Conservation (phyloP, 2,113 vertebrate genomes). For the Phalacrocorax brasilianus region DNA sequence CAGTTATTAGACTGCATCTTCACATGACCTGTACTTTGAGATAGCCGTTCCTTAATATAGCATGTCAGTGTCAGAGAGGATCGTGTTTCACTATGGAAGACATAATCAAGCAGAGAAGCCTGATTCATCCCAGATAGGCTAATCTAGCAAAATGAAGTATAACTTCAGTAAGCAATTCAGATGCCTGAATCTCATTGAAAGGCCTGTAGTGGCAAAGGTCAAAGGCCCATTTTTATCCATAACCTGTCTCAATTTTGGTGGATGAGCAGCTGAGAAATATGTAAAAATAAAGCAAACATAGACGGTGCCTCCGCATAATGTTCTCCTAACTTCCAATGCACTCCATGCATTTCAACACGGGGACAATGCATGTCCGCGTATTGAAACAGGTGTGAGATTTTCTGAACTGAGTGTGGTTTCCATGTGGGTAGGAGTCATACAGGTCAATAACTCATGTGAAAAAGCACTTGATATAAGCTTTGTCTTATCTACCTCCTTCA, state of each 20-base stretch:
- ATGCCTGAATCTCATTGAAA: not conserved
- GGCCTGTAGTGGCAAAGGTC: not conserved
- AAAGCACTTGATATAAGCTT: not conserved
- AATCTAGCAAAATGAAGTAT: not conserved
- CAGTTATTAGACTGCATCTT: not conserved
- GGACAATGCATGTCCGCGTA: not conserved
- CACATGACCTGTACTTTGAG: not conserved
- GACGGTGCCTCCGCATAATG: not conserved
- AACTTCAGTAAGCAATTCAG: not conserved
- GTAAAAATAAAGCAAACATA: not conserved
- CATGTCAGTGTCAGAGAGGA: not conserved
- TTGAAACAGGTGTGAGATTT: not conserved
- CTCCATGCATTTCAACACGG: not conserved
- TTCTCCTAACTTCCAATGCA: not conserved
- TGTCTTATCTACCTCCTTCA: not conserved
- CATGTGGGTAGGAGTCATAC: not conserved
- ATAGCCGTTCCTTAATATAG: not conserved
- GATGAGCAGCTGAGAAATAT: not conserved
- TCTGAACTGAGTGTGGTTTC: not conserved
- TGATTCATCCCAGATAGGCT: not conserved
- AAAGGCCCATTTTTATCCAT: not conserved
- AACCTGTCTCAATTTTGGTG: not conserved
- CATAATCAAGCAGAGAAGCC: not conserved
- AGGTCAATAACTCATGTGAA: not conserved
- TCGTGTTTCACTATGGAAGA: not conserved